phyloP scores from a whole-genome alignment of 2,797 vertebrate genomes.

The Enteromius radiatus region DNA sequence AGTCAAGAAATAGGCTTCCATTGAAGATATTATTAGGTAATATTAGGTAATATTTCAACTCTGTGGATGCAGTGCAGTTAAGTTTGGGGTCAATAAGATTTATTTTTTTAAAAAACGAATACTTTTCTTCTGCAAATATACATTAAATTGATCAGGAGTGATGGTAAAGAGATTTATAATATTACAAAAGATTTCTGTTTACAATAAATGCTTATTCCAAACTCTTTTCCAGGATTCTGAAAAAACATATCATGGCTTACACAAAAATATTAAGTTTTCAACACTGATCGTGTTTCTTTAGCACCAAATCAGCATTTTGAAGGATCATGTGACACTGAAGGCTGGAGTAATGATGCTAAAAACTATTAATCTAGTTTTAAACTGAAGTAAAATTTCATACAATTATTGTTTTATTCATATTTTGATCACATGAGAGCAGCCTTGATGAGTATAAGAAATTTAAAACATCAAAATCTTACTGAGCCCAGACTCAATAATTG shows the following conservation, averaged over 20 bases:
- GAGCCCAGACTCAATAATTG: not conserved
- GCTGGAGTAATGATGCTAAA: not conserved
- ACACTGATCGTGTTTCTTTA: not conserved
- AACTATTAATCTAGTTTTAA: not conserved
- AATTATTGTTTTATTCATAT: not conserved
- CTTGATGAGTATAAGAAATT: not conserved
- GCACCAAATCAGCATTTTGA: not conserved
- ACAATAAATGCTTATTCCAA: not conserved
- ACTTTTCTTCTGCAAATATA: not conserved
- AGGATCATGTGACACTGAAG: not conserved
- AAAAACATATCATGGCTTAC: not conserved
- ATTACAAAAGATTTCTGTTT: not conserved
- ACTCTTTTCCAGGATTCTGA: not conserved
- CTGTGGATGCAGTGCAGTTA: not conserved
- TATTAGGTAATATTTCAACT: not conserved
- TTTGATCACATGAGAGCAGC: not conserved
- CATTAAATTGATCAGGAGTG: not conserved
- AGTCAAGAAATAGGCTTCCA: not conserved
- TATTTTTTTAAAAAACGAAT: not conserved
- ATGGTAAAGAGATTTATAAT: not conserved
- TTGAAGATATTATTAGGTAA: not conserved
- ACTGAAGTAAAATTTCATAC: not conserved
- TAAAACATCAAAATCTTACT: not conserved
- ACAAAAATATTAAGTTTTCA: not conserved
- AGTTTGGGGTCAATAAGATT: not conserved